phyloP scores from a whole-genome alignment of 2,888 invertebrate species.

The Lissocephala sabroskyi region DNA sequence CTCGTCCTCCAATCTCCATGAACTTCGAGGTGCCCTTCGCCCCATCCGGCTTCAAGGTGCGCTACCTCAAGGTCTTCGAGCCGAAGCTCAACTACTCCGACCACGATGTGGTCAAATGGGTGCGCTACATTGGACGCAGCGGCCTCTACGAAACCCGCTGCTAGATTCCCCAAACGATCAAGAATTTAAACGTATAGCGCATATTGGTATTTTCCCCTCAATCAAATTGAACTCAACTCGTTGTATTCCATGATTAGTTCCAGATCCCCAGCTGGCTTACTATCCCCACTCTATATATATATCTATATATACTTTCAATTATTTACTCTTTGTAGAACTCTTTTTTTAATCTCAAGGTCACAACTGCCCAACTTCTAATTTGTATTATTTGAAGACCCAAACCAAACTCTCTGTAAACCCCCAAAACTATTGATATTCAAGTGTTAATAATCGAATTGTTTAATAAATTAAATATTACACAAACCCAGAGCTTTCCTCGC shows the following conservation, averaged over 20 bases:
- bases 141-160: conserved; percentile 99
- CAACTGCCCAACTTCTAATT: conserved; percentile 14
- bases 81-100: conserved; percentile 99
- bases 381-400: conserved; percentile 45
- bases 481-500: too few relatives aligned
- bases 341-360: conserved; percentile 37
- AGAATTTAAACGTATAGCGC: conserved; percentile 26
- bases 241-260: conserved; percentile 56
- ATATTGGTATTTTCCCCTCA: conserved; percentile 52
- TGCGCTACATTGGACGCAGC: conserved; percentile 98
- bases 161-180: conserved; percentile 73
- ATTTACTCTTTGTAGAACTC: conserved; percentile 37
- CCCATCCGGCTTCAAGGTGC: conserved; percentile 99
- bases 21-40: conserved; percentile 99
- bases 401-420: conserved; percentile 36
- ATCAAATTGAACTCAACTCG: conserved; percentile 53
- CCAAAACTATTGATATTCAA: conserved; percentile 53
- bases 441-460: conserved; percentile 61
- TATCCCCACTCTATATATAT: conserved; percentile 22
- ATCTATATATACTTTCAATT: conserved; percentile 32
- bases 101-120: conserved; percentile 99
- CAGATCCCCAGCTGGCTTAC: too few relatives aligned
- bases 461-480: conserved; percentile 35
- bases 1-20: conserved; percentile 99
- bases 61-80: conserved; percentile 99